Conservation (phyloP, 1,140 invertebrate species). For the Drosophila lini region DNA sequence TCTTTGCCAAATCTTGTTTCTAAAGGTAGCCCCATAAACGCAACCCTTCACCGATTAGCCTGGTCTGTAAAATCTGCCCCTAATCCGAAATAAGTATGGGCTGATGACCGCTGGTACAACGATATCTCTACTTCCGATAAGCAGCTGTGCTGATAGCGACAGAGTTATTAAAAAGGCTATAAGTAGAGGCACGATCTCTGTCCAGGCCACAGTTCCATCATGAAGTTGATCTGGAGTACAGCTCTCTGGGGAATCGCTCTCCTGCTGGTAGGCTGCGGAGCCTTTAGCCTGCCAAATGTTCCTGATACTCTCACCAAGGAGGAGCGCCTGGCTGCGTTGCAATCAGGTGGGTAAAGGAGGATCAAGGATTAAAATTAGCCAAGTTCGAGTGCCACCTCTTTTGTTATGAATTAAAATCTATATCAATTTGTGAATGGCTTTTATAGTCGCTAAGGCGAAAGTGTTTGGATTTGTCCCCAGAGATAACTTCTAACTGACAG, state of each 20-base stretch:
- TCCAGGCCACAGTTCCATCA: conserved; percentile 37
- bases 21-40: not conserved
- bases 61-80: not conserved
- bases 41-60: conserved; percentile 4
- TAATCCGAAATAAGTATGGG: conserved; percentile 14
- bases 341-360: conserved; percentile 43
- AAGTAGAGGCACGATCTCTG: conserved; percentile 29
- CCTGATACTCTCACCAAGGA: conserved; percentile 33
- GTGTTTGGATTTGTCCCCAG: not conserved
- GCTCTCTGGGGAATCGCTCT: conserved; percentile 28
- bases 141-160: conserved; percentile 20
- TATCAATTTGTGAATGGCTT: conserved; percentile 9
- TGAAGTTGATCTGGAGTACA: conserved; percentile 51
- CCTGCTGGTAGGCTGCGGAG: conserved; percentile 17
- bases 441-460: conserved; percentile 3
- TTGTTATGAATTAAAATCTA: conserved; percentile 1
- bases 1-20: no score
- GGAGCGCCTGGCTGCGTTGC: conserved; percentile 19
- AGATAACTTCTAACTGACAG: conserved; percentile 26
- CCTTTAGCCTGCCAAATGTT: conserved; percentile 31
- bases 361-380: not conserved
- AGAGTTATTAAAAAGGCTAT: conserved; percentile 42
- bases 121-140: conserved; percentile 36
- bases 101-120: conserved; percentile 15
- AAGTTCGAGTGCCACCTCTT: not conserved